A percentile compares a stretch with the other conserved stretches of the same genome.
phyloP scores from a whole-genome alignment of 92 coral and sea anemone genomes.

The Isaurus tuberculatus region DNA sequence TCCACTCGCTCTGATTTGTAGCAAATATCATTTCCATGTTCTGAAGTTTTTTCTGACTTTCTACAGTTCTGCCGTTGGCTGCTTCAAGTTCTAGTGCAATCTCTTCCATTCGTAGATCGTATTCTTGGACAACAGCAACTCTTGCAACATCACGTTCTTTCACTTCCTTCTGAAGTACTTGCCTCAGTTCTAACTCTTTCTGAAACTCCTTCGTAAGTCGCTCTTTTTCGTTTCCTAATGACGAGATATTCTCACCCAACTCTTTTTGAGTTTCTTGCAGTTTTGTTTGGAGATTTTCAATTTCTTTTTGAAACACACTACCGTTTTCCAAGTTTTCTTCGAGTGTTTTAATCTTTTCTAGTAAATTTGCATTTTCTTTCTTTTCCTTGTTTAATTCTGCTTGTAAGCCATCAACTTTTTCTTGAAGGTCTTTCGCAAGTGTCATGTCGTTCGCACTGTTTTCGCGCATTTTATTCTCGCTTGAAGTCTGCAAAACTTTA shows the following conservation, averaged over 20 bases:
- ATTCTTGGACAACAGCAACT: slow-evolving; percentile 83
- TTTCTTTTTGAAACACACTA: slow-evolving; percentile 47
- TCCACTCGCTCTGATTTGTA: slow-evolving; percentile 44
- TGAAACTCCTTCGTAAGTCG: slow-evolving; percentile 55
- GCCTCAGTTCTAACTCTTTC: slow-evolving; percentile 56
- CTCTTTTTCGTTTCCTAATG: slow-evolving; percentile 56
- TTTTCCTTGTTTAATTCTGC: slow-evolving; percentile 50
- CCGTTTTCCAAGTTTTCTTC: slow-evolving; percentile 38
- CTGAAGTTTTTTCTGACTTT: slow-evolving; percentile 54
- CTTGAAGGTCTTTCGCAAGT: slow-evolving; percentile 49
- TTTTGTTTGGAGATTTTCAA: slow-evolving; percentile 34
- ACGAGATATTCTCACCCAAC: slow-evolving; percentile 40
- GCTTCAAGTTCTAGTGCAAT: slow-evolving; percentile 78
- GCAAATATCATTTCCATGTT: slow-evolving; percentile 28
- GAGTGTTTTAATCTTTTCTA: slow-evolving; percentile 40
- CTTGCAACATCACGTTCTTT: slow-evolving; percentile 80
- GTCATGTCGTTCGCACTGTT: slow-evolving; percentile 42
- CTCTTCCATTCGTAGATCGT: slow-evolving; percentile 80
- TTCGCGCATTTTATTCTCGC: slow-evolving; percentile 20
- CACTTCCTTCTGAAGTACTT: slow-evolving; percentile 69
- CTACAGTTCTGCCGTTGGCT: slow-evolving; percentile 59
- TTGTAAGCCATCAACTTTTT: slow-evolving; percentile 46
- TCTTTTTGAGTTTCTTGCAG: slow-evolving; percentile 55
- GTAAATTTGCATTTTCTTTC: slow-evolving; percentile 38
- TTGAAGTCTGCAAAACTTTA: slow-evolving; percentile 34